Percentiles rank a stretch among this genome's conserved stretches.
Conservation (phyloP, 1,140 invertebrate genomes). For the Brachionus manjavacas region DNA sequence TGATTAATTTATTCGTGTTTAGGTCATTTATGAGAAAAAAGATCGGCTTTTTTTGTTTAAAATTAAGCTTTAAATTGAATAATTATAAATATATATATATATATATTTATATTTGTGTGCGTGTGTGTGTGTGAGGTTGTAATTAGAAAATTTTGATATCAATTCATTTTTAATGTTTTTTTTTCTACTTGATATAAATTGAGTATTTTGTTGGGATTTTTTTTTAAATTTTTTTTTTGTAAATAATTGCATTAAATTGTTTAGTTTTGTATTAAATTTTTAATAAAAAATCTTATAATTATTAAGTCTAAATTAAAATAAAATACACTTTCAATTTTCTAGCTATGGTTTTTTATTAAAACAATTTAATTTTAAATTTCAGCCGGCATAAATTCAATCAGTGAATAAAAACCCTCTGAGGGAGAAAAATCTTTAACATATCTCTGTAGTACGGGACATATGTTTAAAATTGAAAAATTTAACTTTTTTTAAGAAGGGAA, state of each 20-base stretch:
- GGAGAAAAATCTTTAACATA: no score
- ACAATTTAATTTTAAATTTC: no score
- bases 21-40: background rate
- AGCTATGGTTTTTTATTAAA: no score
- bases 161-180: background rate
- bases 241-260: conserved; percentile 3
- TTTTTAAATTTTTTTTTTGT: background rate
- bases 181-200: background rate
- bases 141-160: background rate
- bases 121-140: no score
- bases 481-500: no score
- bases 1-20: background rate
- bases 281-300: background rate
- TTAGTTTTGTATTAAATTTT: background rate
- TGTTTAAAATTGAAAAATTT: no score
- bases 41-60: background rate
- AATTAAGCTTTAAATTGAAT: background rate
- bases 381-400: no score
- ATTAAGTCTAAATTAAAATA: no score
- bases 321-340: no score
- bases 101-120: background rate
- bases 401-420: no score
- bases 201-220: background rate
- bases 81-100: background rate
- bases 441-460: no score